Evolutionary conservation across 2,113 vertebrate genomes (phyloP), one percentile per base, ranked within the genome.

Genomic region (Merops nubicus): DNA sequence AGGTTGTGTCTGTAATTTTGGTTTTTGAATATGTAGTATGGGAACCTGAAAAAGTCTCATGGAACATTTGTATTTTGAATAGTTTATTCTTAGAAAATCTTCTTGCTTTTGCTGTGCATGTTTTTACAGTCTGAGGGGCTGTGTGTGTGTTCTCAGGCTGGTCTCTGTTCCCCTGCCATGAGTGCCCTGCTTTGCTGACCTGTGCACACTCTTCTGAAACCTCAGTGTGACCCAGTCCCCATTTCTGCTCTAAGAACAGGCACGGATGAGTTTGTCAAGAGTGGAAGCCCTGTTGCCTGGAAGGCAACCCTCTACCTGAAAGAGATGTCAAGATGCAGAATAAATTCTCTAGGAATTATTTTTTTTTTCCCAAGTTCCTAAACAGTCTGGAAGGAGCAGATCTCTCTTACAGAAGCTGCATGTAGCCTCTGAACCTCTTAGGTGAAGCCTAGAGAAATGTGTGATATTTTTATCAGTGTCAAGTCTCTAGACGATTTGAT

Each of bases 111-210:
- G 51, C 82, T 84, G 79, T 67, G 47, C 67, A 69, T 83, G 95
- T 89, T 93, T 94, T 84, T 88, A 26, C 75, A 92, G 87, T 69
- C 89, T 84, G 77, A 43, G 91, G 88, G 85, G 91, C n/a, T n/a
- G 83, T 29, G 22, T 65, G 72, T 80, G 77, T 19, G 11, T 94
- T 75, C 72, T 53, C 74, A 62, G 92, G 67, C 81, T 80, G 72
- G 42, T 83, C 69, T 54, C 62, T 92, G n/a, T 69, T 93, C 82
- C 81, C 67, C 81, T 93, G 90, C 57, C 34, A 1, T 31, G 75
- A 87, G 77, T 67, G 81, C 57, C 21, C 40, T 31, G 13, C 91
- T 94, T 50, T 81, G 91, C 85, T 93, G 84, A 74, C 80, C 91
- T 65, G 77, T 28, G 68, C 83, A 43, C 53, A 33, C 85, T 88